These are phyloP conservation scores for Microctonus brassicae DNA, from an alignment of 2,888 invertebrate species.

Conservation along the genomic window DNA sequence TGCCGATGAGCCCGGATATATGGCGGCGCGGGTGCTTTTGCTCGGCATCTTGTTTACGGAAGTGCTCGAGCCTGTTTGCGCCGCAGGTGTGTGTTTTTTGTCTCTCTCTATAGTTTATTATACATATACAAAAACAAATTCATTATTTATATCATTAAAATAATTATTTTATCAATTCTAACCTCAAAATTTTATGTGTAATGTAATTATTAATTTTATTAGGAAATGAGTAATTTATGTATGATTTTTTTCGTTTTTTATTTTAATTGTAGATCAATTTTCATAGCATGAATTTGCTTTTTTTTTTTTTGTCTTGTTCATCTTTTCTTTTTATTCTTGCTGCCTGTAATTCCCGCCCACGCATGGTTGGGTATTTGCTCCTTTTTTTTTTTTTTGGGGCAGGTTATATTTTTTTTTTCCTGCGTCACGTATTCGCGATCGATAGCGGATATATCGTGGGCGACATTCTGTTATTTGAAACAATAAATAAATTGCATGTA, in stretches of 20 bases:
- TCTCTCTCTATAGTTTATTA: not conserved
- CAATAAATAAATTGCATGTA: not conserved
- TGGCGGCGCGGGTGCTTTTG: conserved; percentile 69
- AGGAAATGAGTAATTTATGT: too few relatives aligned
- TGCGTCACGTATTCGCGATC: conserved; percentile 44
- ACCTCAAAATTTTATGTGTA: too few relatives aligned
- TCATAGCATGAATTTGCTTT: not conserved
- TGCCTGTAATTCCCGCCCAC: conserved; percentile 14
- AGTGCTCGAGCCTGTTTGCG: conserved; percentile 65
- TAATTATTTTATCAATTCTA: too few relatives aligned
- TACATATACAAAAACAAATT: conserved; percentile 8
- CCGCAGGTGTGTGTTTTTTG: conserved; percentile 63
- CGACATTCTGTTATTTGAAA: conserved; percentile 44
- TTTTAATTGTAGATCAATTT: too few relatives aligned
- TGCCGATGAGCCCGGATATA: conserved; percentile 67
- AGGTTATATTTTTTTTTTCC: conserved; percentile 41
- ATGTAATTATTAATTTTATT: too few relatives aligned
- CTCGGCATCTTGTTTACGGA: conserved; percentile 69
- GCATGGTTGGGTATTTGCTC: conserved; percentile 9
- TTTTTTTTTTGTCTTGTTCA: not conserved
- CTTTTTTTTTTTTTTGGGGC: conserved; percentile 25
- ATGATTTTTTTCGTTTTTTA: too few relatives aligned
- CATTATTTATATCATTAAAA: not conserved
- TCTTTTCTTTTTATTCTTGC: not conserved
- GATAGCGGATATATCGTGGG: conserved; percentile 40